Base-by-base conservation (phyloP, 2,113 vertebrate genomes). In the Ranitomeya variabilis region DNA sequence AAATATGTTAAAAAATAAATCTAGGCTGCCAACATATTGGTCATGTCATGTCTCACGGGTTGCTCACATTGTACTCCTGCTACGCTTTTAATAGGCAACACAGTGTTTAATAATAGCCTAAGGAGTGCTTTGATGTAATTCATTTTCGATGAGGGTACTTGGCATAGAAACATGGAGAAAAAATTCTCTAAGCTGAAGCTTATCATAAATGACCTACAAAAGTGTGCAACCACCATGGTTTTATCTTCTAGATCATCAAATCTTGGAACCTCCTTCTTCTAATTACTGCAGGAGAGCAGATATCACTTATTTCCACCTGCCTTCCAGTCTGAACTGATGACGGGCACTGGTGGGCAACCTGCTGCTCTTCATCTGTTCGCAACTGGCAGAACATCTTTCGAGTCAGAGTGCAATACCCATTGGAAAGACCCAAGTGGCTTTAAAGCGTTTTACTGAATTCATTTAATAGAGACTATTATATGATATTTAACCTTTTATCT, bases 351-450 rank as follows among this genome's bases (percentile, higher is more conserved):
- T 19, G 21, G 73, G 10, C 31, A 76, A 76, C 73, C 73, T 76
- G 73, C 37, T 76, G 37, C 37, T 76, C 18, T 21, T 45, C 37
- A 76, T 18, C 73, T 76, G 73, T 21, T 76, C 37, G 0, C 19
- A 76, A 76, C 73, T 45, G 18, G 18, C 73, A 76, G 73, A 76
- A 76, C 73, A 76, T 76, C 18, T 76, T 76, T 16, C 51, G 37
- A 76, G 45, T 76, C 73, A 76, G 10, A 76, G 45, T 51, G 37
- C 73, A 76, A 18, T 76, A 1, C 73, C 73, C 37, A 76, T 4
- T 21, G 19, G 73, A 52, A 21, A 76, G 51, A 19, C 73, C 73
- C 45, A 52, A 21, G 45, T 52, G 52, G 16, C 9, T 76, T 19
- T 13, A 19, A 76, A 21, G 18, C 31, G 19, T 18, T 76, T 52